Base-by-base conservation (phyloP, 2,888 invertebrate species). In the Vesta saturnalis region DNA sequence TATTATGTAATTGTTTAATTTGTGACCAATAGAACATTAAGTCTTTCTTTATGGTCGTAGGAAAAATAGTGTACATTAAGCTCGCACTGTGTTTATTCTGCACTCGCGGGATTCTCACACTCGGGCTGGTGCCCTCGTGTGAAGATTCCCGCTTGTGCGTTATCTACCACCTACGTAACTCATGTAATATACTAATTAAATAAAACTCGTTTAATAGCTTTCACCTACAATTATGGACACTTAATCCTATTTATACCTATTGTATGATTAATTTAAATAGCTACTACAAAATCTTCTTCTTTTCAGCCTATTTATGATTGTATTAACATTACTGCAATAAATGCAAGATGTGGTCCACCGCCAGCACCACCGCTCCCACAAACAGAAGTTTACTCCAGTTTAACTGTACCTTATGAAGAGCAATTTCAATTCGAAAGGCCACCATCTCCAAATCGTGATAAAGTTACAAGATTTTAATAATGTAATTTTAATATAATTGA, bases 301-400 rank as follows among this genome's bases (percentile, higher is more conserved):
- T 80, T 81, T 49, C 73, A 88, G 88, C 87, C 87, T 47, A 85
- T 88, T 54, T 88, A 88, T 70, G 88, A 88, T 78, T 88, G 88
- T 74, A 87, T 88, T 0, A 88, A 88, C 78, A 85, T 88, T 59
- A 86, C 87, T 60, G 81, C 84, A 2, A 81, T 84, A 54, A 83
- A 82, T 60, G 82, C 68, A 30, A 52, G 56, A n/a, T 43, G 55
- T 16, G 47, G 54, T 14, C 59, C 64, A 14, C 64, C 68, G 5
- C 69, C 57, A 1, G 67, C 64, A 3, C 72, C 72, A n/a, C 80
- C 64, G 5, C 72, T 70, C 10, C 80, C 77, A 49, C 77, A 78
- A 19, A 78, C 79, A 1, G 79, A 82, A 60, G 71, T 81, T 46
- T 82, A 82, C 64, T 76, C 80, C 1, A 79, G 76, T 69, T 78